phyloP scores from a whole-genome alignment of 2,888 invertebrate genomes.

The Agelastica alni region DNA sequence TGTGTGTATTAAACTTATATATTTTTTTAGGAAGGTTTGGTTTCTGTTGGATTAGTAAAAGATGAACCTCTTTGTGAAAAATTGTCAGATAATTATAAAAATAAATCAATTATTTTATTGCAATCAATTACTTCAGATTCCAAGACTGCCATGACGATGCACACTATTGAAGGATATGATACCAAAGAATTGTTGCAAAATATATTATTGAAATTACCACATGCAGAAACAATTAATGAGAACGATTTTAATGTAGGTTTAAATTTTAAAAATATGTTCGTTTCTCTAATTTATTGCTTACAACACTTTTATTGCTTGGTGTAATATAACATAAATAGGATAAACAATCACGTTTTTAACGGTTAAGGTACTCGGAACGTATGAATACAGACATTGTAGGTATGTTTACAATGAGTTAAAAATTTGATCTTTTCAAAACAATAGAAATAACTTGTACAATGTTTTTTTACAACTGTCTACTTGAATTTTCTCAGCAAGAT shows the following conservation, averaged over 20 bases:
- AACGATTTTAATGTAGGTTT: conserved; percentile 64
- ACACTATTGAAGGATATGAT: conserved; percentile 52
- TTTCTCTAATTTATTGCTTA: too few relatives aligned
- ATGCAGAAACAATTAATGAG: conserved; percentile 62
- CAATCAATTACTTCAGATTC: conserved; percentile 38
- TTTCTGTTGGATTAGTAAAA: conserved; percentile 58
- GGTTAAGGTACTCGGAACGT: too few relatives aligned
- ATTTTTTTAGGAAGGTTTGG: conserved; percentile 56
- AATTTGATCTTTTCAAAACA: too few relatives aligned
- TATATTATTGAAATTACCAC: conserved; percentile 65
- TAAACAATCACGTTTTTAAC: too few relatives aligned
- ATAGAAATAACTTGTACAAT: too few relatives aligned
- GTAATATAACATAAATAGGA: too few relatives aligned
- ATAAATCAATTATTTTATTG: conserved; percentile 51
- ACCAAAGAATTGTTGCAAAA: conserved; percentile 63
- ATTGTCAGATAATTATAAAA: conserved; percentile 51
- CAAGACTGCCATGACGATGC: conserved; percentile 31
- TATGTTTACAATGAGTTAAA: too few relatives aligned
- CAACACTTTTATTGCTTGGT: too few relatives aligned
- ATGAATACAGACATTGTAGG: too few relatives aligned
- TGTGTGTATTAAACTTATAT: not conserved
- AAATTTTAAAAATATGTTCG: too few relatives aligned
- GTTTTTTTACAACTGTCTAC: too few relatives aligned
- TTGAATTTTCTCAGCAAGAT: too few relatives aligned
- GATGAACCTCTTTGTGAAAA: conserved; percentile 57